These are phyloP conservation scores for Oreortyx pictus DNA, from an alignment of 2,797 vertebrate genomes.

Conservation along the genomic window DNA sequence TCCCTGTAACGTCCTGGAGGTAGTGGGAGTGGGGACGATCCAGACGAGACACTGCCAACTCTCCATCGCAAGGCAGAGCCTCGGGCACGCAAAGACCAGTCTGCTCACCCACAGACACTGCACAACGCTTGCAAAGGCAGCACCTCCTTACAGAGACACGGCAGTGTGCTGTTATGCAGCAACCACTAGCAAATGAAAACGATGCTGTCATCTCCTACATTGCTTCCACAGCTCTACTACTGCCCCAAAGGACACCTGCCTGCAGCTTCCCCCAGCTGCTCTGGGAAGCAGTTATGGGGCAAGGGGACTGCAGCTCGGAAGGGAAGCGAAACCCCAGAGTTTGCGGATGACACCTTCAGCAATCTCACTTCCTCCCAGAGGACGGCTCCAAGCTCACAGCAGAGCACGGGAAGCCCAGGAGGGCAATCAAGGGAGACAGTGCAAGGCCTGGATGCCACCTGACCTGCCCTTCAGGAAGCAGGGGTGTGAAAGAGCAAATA, in stretches of 20 bases:
- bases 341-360: neutral
- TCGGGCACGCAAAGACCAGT: too few species aligned
- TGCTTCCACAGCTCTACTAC: neutral
- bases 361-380: neutral
- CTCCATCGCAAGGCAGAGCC: neutral
- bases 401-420: neutral
- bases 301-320: neutral
- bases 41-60: neutral
- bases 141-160: too few species aligned
- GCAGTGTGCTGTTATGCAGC: neutral
- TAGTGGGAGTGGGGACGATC: neutral
- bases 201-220: neutral
- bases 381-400: neutral
- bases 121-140: neutral
- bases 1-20: neutral
- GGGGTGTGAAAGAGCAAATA: neutral
- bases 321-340: neutral
- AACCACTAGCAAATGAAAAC: neutral
- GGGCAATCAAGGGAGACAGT: fast-evolving
- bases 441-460: neutral
- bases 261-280: neutral
- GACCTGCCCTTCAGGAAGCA: neutral
- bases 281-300: neutral
- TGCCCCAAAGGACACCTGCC: neutral
- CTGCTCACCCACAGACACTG: neutral